Evolutionary conservation across 2,888 invertebrate genomes (phyloP).

Genomic region (Tyria jacobaeae): DNA sequence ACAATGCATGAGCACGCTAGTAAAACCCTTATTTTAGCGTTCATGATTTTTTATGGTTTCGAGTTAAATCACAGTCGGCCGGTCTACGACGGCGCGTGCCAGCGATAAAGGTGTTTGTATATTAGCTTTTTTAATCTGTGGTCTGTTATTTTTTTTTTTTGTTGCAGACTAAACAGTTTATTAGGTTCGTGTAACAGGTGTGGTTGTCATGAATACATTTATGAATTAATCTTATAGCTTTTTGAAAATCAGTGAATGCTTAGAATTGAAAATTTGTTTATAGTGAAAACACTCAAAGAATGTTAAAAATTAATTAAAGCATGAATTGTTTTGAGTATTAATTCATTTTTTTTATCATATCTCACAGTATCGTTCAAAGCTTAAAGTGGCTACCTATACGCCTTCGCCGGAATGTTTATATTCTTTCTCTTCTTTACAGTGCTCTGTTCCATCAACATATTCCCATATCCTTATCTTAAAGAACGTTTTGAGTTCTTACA

Average conservation of each 20-base stretch:
- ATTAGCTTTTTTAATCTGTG: constrained; percentile 16
- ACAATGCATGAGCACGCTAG: constrained; percentile 53
- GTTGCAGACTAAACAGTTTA: not conserved
- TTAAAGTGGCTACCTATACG: too few species aligned
- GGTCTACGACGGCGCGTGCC: constrained; percentile 55
- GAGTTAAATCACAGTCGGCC: constrained; percentile 71
- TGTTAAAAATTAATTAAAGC: too few species aligned
- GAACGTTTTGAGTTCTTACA: too few species aligned
- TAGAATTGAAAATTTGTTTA: too few species aligned
- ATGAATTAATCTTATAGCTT: not conserved
- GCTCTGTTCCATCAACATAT: too few species aligned
- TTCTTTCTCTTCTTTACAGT: too few species aligned
- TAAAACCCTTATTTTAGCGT: constrained; percentile 46
- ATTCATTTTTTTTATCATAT: too few species aligned
- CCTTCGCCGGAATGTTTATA: too few species aligned
- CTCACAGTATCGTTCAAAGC: too few species aligned
- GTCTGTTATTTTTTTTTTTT: not conserved
- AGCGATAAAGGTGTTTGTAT: constrained; percentile 46
- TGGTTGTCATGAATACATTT: not conserved
- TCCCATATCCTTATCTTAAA: too few species aligned
- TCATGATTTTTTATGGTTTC: constrained; percentile 75
- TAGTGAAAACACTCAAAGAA: too few species aligned
- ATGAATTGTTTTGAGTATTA: too few species aligned
- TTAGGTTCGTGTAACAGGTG: not conserved
- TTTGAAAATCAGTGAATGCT: not conserved